phyloP scores from a whole-genome alignment of 2,888 invertebrate species.

The Dasysyrphus tricinctus region DNA sequence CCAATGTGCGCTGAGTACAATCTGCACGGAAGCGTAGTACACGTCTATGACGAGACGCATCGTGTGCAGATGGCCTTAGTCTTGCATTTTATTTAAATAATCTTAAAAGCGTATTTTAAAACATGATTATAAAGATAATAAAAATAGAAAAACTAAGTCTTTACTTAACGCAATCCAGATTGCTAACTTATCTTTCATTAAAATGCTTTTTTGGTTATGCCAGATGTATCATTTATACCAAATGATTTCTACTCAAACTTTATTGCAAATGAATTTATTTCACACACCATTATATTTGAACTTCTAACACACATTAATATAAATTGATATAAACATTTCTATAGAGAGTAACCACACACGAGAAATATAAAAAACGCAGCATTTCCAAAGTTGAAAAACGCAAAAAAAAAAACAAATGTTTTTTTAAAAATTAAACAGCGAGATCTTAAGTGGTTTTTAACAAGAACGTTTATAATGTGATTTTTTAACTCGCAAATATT shows the following conservation, averaged over 20 bases:
- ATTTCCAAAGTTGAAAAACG: constrained; percentile 84
- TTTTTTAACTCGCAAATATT: background rate
- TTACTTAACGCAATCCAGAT: constrained; percentile 23
- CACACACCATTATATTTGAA: constrained; percentile 33
- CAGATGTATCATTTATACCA: constrained; percentile 39
- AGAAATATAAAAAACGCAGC: constrained; percentile 75
- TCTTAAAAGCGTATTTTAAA: no score
- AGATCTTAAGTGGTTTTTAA: background rate
- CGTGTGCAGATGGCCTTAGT: no score
- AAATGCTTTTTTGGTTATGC: constrained; percentile 15
- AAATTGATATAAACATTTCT: constrained; percentile 39
- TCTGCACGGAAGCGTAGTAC: no score
- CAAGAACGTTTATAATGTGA: constrained; percentile 11
- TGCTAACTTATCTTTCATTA: constrained; percentile 9
- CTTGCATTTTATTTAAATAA: no score
- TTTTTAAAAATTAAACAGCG: background rate
- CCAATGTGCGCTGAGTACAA: no score
- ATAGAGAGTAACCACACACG: constrained; percentile 38
- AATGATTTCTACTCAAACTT: constrained; percentile 27
- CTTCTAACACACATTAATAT: constrained; percentile 26
- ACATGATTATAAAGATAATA: no score
- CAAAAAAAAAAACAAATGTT: background rate
- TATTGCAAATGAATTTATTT: constrained; percentile 41
- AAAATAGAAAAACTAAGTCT: no score
- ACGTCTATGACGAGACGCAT: no score